Conservation (phyloP, 2,113 vertebrate genomes). For the Indicator maculatus region DNA sequence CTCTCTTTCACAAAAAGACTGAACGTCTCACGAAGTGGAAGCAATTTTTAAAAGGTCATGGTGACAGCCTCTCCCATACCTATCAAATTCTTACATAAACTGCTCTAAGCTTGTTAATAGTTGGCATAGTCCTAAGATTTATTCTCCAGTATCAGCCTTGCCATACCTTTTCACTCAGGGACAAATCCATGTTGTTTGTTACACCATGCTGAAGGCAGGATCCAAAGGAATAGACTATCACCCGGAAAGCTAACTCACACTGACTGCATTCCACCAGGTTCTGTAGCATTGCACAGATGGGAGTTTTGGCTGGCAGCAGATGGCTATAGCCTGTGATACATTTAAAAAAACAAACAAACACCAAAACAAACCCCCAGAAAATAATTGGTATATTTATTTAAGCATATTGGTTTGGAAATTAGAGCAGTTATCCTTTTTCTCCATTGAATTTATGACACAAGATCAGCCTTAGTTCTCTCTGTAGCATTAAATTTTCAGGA, state of each 20-base stretch:
- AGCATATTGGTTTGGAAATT: background rate
- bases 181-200: conserved; percentile 81
- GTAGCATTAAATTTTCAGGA: background rate
- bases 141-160: background rate
- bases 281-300: conserved; percentile 81
- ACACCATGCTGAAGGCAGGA: conserved; percentile 86
- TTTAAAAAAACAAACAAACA: background rate
- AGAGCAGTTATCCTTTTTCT: background rate
- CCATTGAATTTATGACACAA: background rate
- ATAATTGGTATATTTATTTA: background rate
- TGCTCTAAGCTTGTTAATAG: background rate
- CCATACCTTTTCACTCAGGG: conserved; percentile 77
- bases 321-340: conserved; percentile 75
- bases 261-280: conserved; percentile 93
- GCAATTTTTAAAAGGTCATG: background rate
- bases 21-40: background rate
- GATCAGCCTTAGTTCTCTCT: background rate
- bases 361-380: background rate
- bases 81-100: background rate
- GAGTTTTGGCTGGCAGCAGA: conserved; percentile 73
- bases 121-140: background rate
- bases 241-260: conserved; percentile 84
- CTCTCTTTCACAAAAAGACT: background rate
- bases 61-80: background rate
- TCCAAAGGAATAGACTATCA: conserved; percentile 80